Percentiles rank a stretch among this genome's conserved stretches.
Conservation (phyloP, 2,797 vertebrate genomes). For the Hoplostethus mediterraneus region DNA sequence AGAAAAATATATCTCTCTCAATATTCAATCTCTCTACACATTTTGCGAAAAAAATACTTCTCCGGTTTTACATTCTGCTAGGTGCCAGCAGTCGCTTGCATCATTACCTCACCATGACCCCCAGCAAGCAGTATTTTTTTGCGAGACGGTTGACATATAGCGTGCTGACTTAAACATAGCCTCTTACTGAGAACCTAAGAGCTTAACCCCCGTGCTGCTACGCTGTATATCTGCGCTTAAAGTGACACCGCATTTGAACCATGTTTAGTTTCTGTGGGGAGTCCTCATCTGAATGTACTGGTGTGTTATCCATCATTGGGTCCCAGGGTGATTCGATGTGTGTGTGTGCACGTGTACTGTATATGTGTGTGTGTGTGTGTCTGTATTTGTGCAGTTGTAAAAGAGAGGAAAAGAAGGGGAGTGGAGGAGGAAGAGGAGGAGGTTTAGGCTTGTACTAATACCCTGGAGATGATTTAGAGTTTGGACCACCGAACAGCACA, state of each 20-base stretch:
- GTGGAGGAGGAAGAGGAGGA: constrained; percentile 21
- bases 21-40: neutral
- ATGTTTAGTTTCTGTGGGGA: constrained; percentile 43
- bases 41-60: neutral
- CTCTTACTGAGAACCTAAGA: neutral
- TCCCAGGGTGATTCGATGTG: constrained; percentile 56
- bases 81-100: neutral
- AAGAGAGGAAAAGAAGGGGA: constrained; percentile 29
- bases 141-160: neutral
- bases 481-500: constrained; percentile 54
- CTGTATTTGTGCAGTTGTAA: constrained; percentile 31
- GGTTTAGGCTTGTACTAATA: constrained; percentile 60
- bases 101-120: neutral
- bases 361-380: constrained; percentile 38
- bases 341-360: constrained; percentile 20
- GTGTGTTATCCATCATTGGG: constrained; percentile 67
- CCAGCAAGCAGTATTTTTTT: neutral
- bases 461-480: constrained; percentile 76
- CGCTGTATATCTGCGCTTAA: constrained; percentile 17
- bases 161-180: neutral
- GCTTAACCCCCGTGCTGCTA: neutral
- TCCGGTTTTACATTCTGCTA: neutral
- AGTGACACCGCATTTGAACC: constrained; percentile 43
- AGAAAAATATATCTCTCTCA: neutral
- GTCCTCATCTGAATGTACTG: constrained; percentile 41